Percentiles rank a stretch among this genome's conserved stretches.
Conservation (phyloP, 2,113 vertebrate species). For the Anas platyrhynchos region DNA sequence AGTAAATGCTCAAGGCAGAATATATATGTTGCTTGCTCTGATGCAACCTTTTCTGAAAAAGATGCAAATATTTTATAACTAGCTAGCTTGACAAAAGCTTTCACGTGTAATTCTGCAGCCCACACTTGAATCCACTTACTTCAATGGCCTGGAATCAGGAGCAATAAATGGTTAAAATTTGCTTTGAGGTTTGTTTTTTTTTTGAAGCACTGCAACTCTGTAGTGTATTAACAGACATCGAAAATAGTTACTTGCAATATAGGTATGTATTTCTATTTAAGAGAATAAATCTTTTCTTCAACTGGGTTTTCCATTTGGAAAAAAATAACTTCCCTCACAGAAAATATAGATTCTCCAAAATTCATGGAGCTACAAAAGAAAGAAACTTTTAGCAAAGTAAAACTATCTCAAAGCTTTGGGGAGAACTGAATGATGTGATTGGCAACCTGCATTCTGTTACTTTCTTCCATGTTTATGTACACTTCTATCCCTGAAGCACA, state of each 20-base stretch:
- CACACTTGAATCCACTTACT: not conserved
- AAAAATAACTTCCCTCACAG: not conserved
- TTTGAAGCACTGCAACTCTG: not conserved
- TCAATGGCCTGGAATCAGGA: not conserved
- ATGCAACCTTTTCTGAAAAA: conserved; percentile 17
- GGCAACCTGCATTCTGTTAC: conserved; percentile 66
- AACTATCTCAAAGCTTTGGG: conserved; percentile 54
- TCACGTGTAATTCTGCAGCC: not conserved
- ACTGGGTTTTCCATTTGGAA: not conserved
- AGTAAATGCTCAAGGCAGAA: conserved; percentile 50
- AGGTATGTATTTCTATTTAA: accelerated
- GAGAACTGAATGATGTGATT: conserved; percentile 45
- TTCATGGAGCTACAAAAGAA: not conserved
- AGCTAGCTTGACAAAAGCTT: not conserved
- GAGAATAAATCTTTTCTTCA: not conserved
- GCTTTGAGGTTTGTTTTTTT: not conserved
- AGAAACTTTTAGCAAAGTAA: conserved; percentile 52
- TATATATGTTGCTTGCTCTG: not conserved
- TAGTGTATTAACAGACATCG: not conserved
- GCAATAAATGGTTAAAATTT: not conserved
- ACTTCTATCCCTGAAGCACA: conserved; percentile 48
- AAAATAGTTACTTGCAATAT: not conserved
- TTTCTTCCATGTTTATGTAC: conserved; percentile 55
- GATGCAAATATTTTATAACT: not conserved
- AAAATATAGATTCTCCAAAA: conserved; percentile 34